Conservation (phyloP, 2,888 invertebrate genomes). For the Lasioglossum marginatum region DNA sequence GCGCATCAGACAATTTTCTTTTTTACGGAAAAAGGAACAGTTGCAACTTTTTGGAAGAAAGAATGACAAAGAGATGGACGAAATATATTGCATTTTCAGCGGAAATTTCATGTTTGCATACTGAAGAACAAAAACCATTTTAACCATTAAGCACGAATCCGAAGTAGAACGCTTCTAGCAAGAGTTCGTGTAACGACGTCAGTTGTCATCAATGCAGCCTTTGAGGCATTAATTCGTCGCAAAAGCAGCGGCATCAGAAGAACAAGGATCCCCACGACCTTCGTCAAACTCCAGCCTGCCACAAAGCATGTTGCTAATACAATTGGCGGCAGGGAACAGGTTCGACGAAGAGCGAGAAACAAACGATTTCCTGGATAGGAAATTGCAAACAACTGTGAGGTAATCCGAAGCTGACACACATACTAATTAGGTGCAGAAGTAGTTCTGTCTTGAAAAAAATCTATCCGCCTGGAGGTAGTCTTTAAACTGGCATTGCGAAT, state of each 20-base stretch:
- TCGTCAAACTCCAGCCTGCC: not conserved
- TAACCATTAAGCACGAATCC: not conserved
- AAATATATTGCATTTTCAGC: no score
- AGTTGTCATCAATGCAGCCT: not conserved
- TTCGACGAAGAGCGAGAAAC: not conserved
- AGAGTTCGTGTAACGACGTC: not conserved
- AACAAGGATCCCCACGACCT: no score
- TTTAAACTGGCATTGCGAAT: conserved; percentile 17
- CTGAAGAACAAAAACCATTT: not conserved
- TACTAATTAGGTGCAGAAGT: not conserved
- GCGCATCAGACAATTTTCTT: no score
- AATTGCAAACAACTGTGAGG: not conserved
- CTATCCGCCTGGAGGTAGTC: not conserved
- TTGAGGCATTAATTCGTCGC: not conserved
- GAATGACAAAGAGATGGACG: no score
- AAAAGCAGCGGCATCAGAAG: not conserved
- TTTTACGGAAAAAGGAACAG: no score
- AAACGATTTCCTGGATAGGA: not conserved
- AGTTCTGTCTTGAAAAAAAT: not conserved
- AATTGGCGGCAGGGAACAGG: not conserved
- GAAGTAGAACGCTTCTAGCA: not conserved
- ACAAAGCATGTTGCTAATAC: not conserved
- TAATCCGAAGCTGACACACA: not conserved
- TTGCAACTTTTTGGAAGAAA: no score
- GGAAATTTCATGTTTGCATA: no score